Base-by-base conservation (phyloP, 64 coral and sea anemone species). In the Actinia tenebrosa region DNA sequence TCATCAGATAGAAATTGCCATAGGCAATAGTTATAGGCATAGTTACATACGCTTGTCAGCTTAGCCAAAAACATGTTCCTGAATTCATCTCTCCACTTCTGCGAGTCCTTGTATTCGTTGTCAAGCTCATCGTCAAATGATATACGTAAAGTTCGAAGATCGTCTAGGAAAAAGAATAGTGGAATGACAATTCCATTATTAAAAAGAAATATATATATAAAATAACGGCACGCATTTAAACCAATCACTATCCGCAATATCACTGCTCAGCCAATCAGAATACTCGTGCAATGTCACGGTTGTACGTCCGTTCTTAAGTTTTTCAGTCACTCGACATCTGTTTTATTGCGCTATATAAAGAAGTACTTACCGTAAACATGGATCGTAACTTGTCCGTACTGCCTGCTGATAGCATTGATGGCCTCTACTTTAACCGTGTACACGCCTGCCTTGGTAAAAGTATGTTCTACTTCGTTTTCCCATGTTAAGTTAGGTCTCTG, bases 121-220 rank as follows among this genome's bases (percentile, higher is more conserved):
- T 92, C 62, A 18, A 92, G 58, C 2, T 43, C 44, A 27, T 37
- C 45, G 61, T 92, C 86, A 60, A 92, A 87, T 54, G 78, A 83
- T 16, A 92, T 30, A 44, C 85, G 90, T 14, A 92, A 64, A 19
- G 90, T 92, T 61, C 77, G 71, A 13, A 92, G 84, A 17, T 83
- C 42, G 4, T 83, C 90, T 92, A 84, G 30, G 30, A 58, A 86
- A 54, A 13, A 7, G 3, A 79, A 79, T 50, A 8, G 3, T 50
- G 47, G 7, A 4, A 1, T 50, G 44, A 79, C 1, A 79, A 58
- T 5, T 58, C 10, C 56, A 58, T 58, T 11, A 16, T 58, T 58
- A 58, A 58, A 10, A 37, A 37, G 30, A 37, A 37, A 37, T 0
- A 37, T 0, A 37, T 37, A 37, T 37, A 37, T 11, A 2, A 58